Base-by-base conservation (phyloP, 1,140 invertebrate genomes). In the Phthorimaea operculella region DNA sequence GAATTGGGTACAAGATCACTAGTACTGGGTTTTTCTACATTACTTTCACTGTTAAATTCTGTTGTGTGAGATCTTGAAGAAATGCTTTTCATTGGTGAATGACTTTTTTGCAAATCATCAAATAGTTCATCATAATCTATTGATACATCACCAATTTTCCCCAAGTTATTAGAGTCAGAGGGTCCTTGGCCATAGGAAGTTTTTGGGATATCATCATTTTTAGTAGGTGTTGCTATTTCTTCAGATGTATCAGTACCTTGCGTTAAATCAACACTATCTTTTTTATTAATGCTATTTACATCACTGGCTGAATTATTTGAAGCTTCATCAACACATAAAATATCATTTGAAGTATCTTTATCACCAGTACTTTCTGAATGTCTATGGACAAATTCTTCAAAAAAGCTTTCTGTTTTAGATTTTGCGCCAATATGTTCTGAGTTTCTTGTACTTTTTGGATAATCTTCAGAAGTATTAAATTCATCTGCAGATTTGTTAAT, bases 121-220 rank as follows among this genome's bases (percentile, higher is more conserved):
- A 44, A 55, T 18, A 78, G 52, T 63, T 79, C 73, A 67, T 80
- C 77, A 70, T 77, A 80, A 66, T 80, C 74, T 59, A 80, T 70
- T 51, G 74, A 83, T n/a, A 75, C 49, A 64, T 79, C 55, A 47
- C 73, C 61, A 55, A 53, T 70, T 61, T 74, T 75, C 9, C 67
- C 69, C 21, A 76, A 52, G 53, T 52, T 62, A 54, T 45, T 50
- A 28, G 9, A 16, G 14, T 50, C 21, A n/a, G n/a, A n/a, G n/a
- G n/a, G n/a, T n/a, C n/a, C n/a, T n/a, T n/a, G n/a, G n/a, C n/a
- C n/a, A 33, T n/a, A 50, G 1, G 45, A 48, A 16, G 10, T 50
- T 28, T 11, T 21, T 28, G 18, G 10, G 10, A 12, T 28, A 28
- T 28, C 21, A 10, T 28, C 11, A 28, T 28, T n/a, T 33, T 50